phyloP scores from a whole-genome alignment of 2,888 invertebrate species.

The Allolobophora icterica region DNA sequence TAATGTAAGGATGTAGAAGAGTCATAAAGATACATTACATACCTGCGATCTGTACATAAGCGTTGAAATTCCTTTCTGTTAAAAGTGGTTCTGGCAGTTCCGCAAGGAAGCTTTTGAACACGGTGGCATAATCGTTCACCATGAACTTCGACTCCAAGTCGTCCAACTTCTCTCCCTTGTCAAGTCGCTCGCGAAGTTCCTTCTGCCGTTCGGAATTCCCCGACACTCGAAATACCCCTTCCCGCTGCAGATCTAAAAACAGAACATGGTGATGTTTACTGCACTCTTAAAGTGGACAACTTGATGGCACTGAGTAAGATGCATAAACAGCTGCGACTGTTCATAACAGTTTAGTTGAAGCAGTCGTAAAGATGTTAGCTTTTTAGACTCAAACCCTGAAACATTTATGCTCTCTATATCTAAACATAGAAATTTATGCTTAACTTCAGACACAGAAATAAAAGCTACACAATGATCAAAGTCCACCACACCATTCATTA shows the following conservation, averaged over 20 bases:
- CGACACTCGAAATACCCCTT: constrained; percentile 37
- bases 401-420: no score
- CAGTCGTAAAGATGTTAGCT: no score
- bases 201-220: constrained; percentile 39
- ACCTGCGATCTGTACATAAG: constrained; percentile 38
- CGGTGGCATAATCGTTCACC: constrained; percentile 34
- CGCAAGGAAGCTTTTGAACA: constrained; percentile 34
- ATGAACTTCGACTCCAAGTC: neutral
- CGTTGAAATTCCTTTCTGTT: constrained; percentile 34
- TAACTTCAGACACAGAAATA: no score
- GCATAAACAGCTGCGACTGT: no score
- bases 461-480: no score
- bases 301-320: no score
- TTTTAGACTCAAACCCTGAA: no score
- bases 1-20: neutral
- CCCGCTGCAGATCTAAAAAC: constrained; percentile 30
- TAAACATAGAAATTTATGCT: no score
- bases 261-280: neutral
- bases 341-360: no score
- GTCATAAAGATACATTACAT: neutral
- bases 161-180: neutral
- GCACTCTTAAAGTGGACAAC: no score
- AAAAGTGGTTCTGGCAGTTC: constrained; percentile 39
- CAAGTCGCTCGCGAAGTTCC: constrained; percentile 32
- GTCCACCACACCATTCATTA: no score